Percentiles rank a stretch among this genome's conserved stretches.
These are phyloP conservation scores for Riparia riparia DNA, from an alignment of 2,113 vertebrate species.

Conservation along the genomic window DNA sequence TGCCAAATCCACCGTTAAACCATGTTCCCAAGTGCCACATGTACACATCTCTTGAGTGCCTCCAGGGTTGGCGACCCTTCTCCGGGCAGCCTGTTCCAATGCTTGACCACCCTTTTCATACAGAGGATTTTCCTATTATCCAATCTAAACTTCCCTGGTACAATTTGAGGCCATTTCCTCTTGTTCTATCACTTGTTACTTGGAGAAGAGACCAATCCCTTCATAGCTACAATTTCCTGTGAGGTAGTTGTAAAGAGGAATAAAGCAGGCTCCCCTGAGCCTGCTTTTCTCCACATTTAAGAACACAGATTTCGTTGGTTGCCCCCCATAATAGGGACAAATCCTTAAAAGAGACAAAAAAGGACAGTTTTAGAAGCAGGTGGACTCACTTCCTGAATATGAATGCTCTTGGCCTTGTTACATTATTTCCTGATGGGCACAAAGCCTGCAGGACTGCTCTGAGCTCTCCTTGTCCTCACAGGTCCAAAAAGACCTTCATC, in stretches of 20 bases:
- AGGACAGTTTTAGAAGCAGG: not conserved
- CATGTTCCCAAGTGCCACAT: not conserved
- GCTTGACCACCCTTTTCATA: not conserved
- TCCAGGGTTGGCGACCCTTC: not conserved
- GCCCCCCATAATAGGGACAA: not conserved
- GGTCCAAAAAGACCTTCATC: not conserved
- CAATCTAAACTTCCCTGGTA: not conserved
- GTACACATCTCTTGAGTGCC: not conserved
- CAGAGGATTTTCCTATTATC: not conserved
- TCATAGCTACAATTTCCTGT: not conserved
- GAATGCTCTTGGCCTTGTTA: not conserved
- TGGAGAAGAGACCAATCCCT: not conserved
- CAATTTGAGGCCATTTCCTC: not conserved
- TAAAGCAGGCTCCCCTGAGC: not conserved
- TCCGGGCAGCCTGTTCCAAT: not conserved
- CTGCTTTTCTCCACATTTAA: not conserved
- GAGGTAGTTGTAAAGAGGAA: not conserved
- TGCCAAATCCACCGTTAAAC: not conserved
- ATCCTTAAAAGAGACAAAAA: not conserved
- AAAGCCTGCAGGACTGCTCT: not conserved
- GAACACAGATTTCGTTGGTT: not conserved
- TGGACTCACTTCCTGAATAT: not conserved
- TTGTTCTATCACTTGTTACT: not conserved
- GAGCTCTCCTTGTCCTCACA: not conserved
- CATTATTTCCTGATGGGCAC: not conserved